phyloP scores from a whole-genome alignment of 2,113 vertebrate genomes.

The Anser cygnoides region DNA sequence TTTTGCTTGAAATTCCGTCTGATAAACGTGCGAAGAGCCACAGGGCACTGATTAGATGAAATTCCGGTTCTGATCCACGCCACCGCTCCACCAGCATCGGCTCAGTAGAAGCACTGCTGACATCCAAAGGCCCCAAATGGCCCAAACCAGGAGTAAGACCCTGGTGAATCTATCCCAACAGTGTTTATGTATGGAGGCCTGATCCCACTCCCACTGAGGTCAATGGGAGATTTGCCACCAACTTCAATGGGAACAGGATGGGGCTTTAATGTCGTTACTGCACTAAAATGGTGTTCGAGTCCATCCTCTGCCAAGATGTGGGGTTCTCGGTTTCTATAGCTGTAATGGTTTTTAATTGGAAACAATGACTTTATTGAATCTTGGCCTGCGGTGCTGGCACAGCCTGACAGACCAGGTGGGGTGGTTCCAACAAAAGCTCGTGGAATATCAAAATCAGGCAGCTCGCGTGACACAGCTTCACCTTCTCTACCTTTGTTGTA shows the following conservation, averaged over 20 bases:
- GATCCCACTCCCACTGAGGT: not conserved
- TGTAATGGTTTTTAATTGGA: not conserved
- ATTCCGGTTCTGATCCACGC: not conserved
- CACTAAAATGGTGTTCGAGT: not conserved
- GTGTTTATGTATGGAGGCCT: not conserved
- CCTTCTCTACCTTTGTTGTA: not conserved
- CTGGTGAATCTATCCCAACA: not conserved
- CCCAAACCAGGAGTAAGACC: not conserved
- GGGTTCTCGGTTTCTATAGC: not conserved
- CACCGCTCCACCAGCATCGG: not conserved
- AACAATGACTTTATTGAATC: not conserved
- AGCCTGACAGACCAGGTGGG: not conserved
- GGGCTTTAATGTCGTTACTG: not conserved
- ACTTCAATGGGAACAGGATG: not conserved
- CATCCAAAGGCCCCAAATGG: not conserved
- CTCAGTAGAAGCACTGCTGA: not conserved
- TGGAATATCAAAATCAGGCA: not conserved
- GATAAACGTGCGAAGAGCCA: constrained; percentile 33
- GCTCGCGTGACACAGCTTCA: not conserved
- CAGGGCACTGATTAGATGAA: constrained; percentile 35
- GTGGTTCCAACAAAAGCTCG: not conserved
- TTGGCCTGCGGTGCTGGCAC: fast-evolving
- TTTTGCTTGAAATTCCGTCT: constrained; percentile 56
- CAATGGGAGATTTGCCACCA: constrained; percentile 24
- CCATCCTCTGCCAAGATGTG: not conserved